phyloP scores from a whole-genome alignment of 2,888 invertebrate genomes.

The Synergus japonicus region DNA sequence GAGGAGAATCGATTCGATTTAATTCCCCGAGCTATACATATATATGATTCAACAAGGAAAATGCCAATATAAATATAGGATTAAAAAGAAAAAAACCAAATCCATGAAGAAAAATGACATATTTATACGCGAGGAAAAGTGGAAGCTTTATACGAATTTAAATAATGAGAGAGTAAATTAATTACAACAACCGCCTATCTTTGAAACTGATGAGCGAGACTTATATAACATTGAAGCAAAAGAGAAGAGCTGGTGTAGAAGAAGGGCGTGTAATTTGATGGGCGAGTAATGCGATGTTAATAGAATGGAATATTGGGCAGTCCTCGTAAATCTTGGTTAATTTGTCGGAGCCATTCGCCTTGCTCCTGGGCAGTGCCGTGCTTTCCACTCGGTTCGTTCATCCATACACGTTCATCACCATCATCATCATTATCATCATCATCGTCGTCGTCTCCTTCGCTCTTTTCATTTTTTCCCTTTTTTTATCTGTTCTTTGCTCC shows the following conservation, averaged over 20 bases:
- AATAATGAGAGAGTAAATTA: neutral
- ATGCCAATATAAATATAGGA: too few relatives aligned
- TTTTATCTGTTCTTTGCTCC: slow-evolving; percentile 38
- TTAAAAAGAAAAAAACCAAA: too few relatives aligned
- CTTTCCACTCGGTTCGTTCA: slow-evolving; percentile 44
- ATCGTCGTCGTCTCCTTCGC: slow-evolving; percentile 47
- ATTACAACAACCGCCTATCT: neutral
- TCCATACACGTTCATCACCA: slow-evolving; percentile 47
- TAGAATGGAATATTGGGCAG: slow-evolving; percentile 73
- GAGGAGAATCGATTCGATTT: too few relatives aligned
- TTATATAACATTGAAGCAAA: neutral
- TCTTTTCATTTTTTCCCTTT: slow-evolving; percentile 34
- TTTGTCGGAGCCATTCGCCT: slow-evolving; percentile 71
- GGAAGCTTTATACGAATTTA: too few relatives aligned
- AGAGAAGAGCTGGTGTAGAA: slow-evolving; percentile 48
- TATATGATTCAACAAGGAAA: too few relatives aligned
- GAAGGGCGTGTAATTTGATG: slow-evolving; percentile 64
- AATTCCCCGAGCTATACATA: too few relatives aligned
- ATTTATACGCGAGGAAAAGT: too few relatives aligned
- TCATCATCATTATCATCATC: slow-evolving; percentile 53
- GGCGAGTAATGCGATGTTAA: slow-evolving; percentile 72
- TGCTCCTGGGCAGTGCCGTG: slow-evolving; percentile 61
- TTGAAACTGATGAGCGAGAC: neutral
- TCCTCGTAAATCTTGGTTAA: slow-evolving; percentile 74
- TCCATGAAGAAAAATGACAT: too few relatives aligned